Evolutionary conservation across 2,797 vertebrate species (phyloP).

Genomic region (Poeciliopsis paucimaculata): DNA sequence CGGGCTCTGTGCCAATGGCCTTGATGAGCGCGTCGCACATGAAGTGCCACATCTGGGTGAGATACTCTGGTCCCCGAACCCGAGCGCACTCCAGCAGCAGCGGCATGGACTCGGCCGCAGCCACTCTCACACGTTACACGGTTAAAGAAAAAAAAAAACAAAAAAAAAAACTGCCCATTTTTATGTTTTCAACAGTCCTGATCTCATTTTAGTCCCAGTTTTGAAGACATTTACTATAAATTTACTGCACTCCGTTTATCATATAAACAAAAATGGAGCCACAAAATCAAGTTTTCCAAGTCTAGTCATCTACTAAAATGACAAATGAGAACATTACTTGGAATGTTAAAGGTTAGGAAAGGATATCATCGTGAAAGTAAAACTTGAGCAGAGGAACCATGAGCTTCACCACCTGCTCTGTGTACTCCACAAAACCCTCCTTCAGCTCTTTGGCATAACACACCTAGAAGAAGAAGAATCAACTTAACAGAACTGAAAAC

Average conservation of each 20-base stretch:
- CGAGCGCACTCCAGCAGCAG: constrained; percentile 94
- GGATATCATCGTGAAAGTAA: constrained; percentile 99
- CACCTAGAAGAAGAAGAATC: constrained; percentile 81
- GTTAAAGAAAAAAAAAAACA: constrained; percentile 75
- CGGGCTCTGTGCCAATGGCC: constrained; percentile 96
- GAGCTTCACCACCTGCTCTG: constrained; percentile 97
- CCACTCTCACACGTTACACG: constrained; percentile 90
- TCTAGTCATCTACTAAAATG: too few relatives aligned
- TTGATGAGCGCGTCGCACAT: constrained; percentile 99
- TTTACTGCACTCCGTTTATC: too few relatives aligned
- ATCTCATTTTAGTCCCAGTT: not conserved
- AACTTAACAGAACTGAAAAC: not conserved
- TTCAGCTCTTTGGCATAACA: constrained; percentile 99
- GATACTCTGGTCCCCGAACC: constrained; percentile 94
- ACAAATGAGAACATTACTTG: too few relatives aligned
- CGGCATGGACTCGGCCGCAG: constrained; percentile 97
- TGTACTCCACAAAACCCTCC: constrained; percentile 98
- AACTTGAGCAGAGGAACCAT: constrained; percentile 99
- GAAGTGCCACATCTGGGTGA: constrained; percentile 99
- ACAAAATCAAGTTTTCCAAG: too few relatives aligned
- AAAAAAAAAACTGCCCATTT: not conserved
- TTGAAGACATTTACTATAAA: not conserved
- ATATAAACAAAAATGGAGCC: too few relatives aligned
- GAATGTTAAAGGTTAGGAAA: constrained; percentile 46
- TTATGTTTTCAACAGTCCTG: not conserved